Evolutionary conservation across 1,140 invertebrate species (phyloP).

Genomic region (Nasonia vitripennis): DNA sequence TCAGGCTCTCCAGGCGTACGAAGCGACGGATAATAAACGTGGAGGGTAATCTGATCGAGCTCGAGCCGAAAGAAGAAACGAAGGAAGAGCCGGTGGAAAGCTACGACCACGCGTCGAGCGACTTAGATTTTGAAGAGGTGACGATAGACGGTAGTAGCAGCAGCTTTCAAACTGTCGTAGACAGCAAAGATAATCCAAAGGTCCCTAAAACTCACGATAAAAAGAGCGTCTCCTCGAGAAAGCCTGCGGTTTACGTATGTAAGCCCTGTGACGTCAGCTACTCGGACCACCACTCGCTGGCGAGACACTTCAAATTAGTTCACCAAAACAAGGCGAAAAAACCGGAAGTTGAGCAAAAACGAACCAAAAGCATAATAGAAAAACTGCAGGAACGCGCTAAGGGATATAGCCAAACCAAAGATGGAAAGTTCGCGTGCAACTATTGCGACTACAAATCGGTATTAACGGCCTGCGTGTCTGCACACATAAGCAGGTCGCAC

Average conservation of each 20-base stretch:
- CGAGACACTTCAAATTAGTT: slow-evolving; percentile 61
- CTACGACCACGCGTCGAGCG: neutral
- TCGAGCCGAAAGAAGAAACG: neutral
- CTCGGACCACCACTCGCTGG: slow-evolving; percentile 72
- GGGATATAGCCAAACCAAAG: neutral
- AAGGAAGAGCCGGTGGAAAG: neutral
- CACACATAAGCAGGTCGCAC: slow-evolving; percentile 70
- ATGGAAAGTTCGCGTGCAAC: slow-evolving; percentile 48
- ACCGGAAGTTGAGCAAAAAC: neutral
- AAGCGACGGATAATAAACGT: neutral
- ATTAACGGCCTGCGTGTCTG: slow-evolving; percentile 60
- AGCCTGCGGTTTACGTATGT: slow-evolving; percentile 62
- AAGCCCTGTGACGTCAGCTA: slow-evolving; percentile 75
- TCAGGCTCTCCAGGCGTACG: neutral
- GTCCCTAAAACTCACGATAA: too few species aligned
- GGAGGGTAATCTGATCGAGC: neutral
- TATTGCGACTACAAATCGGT: slow-evolving; percentile 61
- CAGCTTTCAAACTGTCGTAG: too few species aligned
- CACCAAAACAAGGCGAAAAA: slow-evolving; percentile 56
- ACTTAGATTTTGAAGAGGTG: slow-evolving; percentile 36
- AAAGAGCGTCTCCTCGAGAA: neutral
- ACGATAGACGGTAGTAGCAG: slow-evolving; percentile 29
- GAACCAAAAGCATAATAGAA: too few species aligned
- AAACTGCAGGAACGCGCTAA: neutral
- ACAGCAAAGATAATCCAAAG: too few species aligned